Conservation (phyloP, 2,113 vertebrate species). For the Cyprinus carpio region DNA sequence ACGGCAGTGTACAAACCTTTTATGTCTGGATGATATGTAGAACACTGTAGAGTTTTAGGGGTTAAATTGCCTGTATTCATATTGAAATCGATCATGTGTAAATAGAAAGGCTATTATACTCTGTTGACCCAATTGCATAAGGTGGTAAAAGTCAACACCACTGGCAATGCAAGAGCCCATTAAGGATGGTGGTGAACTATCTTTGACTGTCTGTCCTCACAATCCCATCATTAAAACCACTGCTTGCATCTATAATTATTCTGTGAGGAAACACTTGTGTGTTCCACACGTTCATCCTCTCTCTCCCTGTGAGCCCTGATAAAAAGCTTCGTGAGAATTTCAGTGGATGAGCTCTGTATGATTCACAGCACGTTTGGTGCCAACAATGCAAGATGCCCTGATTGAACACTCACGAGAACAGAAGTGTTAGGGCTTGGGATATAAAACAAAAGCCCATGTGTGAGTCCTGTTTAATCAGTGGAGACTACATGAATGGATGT, state of each 20-base stretch:
- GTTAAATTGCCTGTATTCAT: not conserved
- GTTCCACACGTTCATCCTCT: too few relatives aligned
- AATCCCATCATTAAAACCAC: not conserved
- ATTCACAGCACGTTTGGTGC: not conserved
- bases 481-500: not conserved
- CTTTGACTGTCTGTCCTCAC: not conserved
- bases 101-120: constrained; percentile 16
- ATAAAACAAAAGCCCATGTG: not conserved
- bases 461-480: not conserved
- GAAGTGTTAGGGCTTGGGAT: not conserved
- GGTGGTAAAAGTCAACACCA: constrained; percentile 27
- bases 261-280: not conserved
- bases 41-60: not conserved
- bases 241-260: not conserved
- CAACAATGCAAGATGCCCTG: not conserved
- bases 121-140: constrained; percentile 10
- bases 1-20: not conserved
- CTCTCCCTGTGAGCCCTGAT: not conserved
- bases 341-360: not conserved
- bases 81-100: constrained; percentile 25
- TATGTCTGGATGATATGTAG: not conserved
- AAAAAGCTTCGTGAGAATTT: not conserved
- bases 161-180: not conserved
- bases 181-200: not conserved
- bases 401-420: not conserved